Percentiles rank a stretch among this genome's conserved stretches.
These are phyloP conservation scores for Eumaeus atala DNA, from an alignment of 1,140 invertebrate species.

Conservation along the genomic window DNA sequence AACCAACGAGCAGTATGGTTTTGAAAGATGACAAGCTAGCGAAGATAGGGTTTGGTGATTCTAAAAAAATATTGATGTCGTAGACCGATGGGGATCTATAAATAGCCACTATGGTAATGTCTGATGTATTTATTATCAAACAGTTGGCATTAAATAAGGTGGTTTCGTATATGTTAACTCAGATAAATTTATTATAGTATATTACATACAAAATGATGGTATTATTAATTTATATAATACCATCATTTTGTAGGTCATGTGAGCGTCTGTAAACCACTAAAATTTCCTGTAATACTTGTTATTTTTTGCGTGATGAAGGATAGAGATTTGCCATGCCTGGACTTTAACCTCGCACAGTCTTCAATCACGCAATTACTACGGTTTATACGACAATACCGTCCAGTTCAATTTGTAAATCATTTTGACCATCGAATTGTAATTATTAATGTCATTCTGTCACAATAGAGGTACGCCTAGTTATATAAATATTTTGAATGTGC, in stretches of 20 bases:
- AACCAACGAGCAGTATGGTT: no score
- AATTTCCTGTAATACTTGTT: background rate
- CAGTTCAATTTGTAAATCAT: background rate
- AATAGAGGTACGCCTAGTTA: no score
- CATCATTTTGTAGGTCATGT: conserved; percentile 10
- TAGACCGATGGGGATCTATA: no score
- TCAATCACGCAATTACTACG: background rate
- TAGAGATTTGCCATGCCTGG: background rate
- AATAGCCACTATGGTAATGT: no score
- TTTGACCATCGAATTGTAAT: background rate
- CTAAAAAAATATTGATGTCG: no score
- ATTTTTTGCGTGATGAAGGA: background rate
- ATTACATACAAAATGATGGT: no score
- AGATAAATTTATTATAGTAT: background rate
- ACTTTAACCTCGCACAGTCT: background rate
- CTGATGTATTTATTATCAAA: no score
- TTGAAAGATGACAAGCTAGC: no score
- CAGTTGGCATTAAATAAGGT: no score
- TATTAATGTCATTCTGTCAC: background rate
- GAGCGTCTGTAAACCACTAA: background rate
- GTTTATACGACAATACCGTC: background rate
- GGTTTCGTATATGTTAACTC: background rate
- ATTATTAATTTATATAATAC: no score
- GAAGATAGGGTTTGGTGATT: no score
- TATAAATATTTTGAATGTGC: no score